These are phyloP conservation scores for Crossaster papposus DNA, from an alignment of 53 echinoderm and acorn worm genomes.

Conservation along the genomic window DNA sequence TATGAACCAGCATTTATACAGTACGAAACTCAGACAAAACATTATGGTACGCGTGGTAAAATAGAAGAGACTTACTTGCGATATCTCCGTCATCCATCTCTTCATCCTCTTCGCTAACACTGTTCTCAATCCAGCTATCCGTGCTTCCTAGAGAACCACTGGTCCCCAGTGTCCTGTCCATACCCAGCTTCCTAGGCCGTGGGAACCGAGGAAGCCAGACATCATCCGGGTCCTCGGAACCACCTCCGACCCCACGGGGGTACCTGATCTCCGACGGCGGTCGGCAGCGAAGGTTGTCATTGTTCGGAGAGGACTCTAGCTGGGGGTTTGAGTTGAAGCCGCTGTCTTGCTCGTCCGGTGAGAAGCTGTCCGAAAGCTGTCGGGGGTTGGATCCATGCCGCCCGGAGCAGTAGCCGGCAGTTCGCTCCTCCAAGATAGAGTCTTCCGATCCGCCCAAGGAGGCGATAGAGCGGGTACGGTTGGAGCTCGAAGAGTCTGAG, in stretches of 20 bases:
- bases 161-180: conserved; percentile 35
- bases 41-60: not conserved
- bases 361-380: conserved; percentile 41
- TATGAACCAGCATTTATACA: too few species aligned
- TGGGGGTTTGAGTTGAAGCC: conserved; percentile 45
- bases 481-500: conserved; percentile 44
- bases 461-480: conserved; percentile 53
- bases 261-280: conserved; percentile 36
- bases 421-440: conserved; percentile 56
- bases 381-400: not conserved
- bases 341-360: conserved; percentile 49
- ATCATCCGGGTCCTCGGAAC: conserved; percentile 21
- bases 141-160: conserved; percentile 36
- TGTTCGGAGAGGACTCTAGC: conserved; percentile 18
- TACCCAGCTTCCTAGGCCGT: conserved; percentile 32
- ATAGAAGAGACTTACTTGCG: conserved; percentile 24
- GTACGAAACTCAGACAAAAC: too few species aligned
- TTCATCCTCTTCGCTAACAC: conserved; percentile 54
- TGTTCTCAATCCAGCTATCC: conserved; percentile 55
- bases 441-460: conserved; percentile 54
- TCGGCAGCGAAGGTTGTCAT: conserved; percentile 22
- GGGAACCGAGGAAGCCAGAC: conserved; percentile 55
- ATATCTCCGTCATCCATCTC: conserved; percentile 45
- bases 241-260: not conserved
- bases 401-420: not conserved